phyloP scores from a whole-genome alignment of 2,797 vertebrate species.

The Philypnodon macrostomus region DNA sequence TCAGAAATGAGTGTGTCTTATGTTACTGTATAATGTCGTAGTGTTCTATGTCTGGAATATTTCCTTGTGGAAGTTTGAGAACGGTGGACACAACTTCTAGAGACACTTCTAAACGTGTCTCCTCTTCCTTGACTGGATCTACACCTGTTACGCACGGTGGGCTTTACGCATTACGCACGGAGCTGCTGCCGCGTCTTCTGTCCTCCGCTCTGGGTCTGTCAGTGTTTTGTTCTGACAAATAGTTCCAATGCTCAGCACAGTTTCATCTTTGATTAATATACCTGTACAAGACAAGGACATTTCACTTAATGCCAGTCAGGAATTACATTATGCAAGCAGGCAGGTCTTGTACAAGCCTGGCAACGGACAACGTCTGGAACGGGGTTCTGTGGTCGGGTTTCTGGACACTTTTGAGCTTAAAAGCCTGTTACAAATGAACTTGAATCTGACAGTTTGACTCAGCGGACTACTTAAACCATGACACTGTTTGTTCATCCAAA shows the following conservation, averaged over 20 bases:
- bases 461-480: background rate
- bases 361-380: too few relatives aligned
- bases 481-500: constrained; percentile 5
- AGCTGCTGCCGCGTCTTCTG: constrained; percentile 10
- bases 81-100: background rate
- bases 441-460: too few relatives aligned
- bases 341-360: too few relatives aligned
- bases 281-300: constrained; percentile 8
- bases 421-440: too few relatives aligned
- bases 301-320: constrained; percentile 19
- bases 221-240: constrained; percentile 22
- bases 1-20: background rate
- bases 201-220: constrained; percentile 10
- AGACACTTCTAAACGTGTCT: constrained; percentile 1
- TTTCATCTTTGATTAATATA: constrained; percentile 36
- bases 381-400: too few relatives aligned
- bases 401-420: too few relatives aligned
- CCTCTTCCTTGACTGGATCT: constrained; percentile 8
- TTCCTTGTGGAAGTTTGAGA: background rate
- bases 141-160: constrained; percentile 52
- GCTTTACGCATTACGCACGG: constrained; percentile 49
- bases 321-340: too few relatives aligned
- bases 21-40: background rate
- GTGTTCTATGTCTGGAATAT: background rate
- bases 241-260: constrained; percentile 37